Evolutionary conservation across 2,888 invertebrate species (phyloP), one percentile per base, ranked within the genome.

Genomic region (Oxycera nigricornis): DNA sequence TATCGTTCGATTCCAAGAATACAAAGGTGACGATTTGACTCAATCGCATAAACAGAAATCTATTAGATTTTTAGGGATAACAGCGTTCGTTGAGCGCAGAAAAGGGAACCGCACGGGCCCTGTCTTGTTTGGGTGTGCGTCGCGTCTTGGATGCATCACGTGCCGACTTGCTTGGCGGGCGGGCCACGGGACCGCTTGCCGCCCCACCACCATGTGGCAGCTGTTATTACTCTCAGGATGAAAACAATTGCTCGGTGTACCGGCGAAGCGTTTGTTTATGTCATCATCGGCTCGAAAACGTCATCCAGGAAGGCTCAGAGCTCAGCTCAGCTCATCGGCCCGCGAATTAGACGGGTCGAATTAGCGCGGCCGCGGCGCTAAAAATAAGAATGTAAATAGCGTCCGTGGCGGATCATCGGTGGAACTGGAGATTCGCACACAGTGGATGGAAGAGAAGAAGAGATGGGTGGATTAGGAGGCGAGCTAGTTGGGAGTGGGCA

Each of bases 381-480:
- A 67, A 67, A 67, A 67, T 67, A 67, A 67, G 46, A 46, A 67
- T 67, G 67, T 67, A 67, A 67, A 67, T 67, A 67, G 67, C 46
- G 20, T 14, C 61, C 7, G 24, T 35, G 31, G 62, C 17, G 39
- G 3, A 24, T 9, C n/a, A 22, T 55, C 22, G 55, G 4, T n/a
- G 35, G 35, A 55, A 20, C 55, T 55, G 55, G 55, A 55, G 20
- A 22, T 24, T 55, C 55, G 22, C 55, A 20, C 46, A 7, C 14
- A 17, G 17, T 46, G 17, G 46, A n/a, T 46, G 46, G 46, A n/a
- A n/a, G n/a, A n/a, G n/a, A n/a, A n/a, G n/a, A n/a, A n/a, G n/a
- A n/a, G n/a, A n/a, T n/a, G n/a, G n/a, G n/a, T n/a, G n/a, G n/a
- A n/a, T 35, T 35, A 46, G 2, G 46, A 7, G n/a, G 46, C 6